Conservation (phyloP, 2,113 vertebrate genomes). For the Fregetta grallaria region DNA sequence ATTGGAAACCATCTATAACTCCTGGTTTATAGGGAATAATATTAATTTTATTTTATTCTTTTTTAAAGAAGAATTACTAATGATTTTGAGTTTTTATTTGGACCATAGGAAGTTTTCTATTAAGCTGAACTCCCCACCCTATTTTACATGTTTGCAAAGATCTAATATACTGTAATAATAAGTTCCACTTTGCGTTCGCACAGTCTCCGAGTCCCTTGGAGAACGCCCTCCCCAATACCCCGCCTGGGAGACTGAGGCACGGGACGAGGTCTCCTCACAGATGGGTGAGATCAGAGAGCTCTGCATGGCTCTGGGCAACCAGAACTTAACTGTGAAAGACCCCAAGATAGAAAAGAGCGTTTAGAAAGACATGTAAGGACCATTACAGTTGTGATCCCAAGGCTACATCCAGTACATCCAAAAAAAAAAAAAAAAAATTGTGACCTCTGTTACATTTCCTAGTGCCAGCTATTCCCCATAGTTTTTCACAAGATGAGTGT, state of each 20-base stretch:
- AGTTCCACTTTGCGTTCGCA: neutral
- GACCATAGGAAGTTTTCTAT: neutral
- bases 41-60: neutral
- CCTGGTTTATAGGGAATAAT: neutral
- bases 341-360: fast-evolving
- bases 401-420: neutral
- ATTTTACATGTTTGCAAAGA: neutral
- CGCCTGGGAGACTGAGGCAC: neutral
- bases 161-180: neutral
- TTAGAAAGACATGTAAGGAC: neutral
- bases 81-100: too few relatives aligned
- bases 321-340: neutral
- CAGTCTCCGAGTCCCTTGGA: fast-evolving
- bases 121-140: neutral
- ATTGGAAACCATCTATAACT: neutral
- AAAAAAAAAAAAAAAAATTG: too few relatives aligned
- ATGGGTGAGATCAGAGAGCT: neutral
- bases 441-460: neutral
- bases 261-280: neutral
- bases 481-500: neutral
- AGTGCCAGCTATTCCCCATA: neutral
- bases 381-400: neutral
- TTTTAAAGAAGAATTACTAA: neutral
- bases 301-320: neutral
- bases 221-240: neutral